Conservation (phyloP, 2,888 invertebrate genomes). For the Cinara cedri region DNA sequence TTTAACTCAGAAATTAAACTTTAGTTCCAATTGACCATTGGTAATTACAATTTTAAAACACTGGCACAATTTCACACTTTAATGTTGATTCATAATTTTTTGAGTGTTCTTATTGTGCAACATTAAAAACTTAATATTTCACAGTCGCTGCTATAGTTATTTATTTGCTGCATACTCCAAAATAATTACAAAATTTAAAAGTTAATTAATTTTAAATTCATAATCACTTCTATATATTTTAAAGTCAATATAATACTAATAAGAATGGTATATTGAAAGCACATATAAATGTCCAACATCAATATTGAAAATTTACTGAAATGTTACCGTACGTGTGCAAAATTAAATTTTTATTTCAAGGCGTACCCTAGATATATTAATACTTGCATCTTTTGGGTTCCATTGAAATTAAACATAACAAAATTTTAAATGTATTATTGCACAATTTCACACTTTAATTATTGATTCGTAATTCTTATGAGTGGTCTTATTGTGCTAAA, state of each 20-base stretch:
- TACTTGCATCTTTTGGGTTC: conserved; percentile 39
- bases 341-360: conserved; percentile 52
- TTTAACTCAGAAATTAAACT: too few species aligned
- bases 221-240: background rate
- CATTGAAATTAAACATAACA: conserved; percentile 17
- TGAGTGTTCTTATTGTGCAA: conserved; percentile 47
- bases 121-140: conserved; percentile 37
- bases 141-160: conserved; percentile 44
- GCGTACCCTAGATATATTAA: conserved; percentile 54
- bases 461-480: conserved; percentile 1
- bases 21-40: too few species aligned
- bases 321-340: conserved; percentile 57
- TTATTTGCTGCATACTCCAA: conserved; percentile 37
- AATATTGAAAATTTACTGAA: background rate
- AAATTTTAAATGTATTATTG: background rate
- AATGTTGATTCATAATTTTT: conserved; percentile 8
- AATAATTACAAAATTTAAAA: conserved; percentile 1
- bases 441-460: conserved; percentile 45
- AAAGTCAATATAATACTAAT: too few species aligned
- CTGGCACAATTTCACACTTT: conserved; percentile 45
- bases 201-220: too few species aligned
- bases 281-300: conserved; percentile 58
- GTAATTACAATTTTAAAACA: background rate
- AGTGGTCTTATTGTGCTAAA: conserved; percentile 51
- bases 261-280: background rate